phyloP scores from a whole-genome alignment of 2,113 vertebrate genomes.

The Herpailurus yagouaroundi region DNA sequence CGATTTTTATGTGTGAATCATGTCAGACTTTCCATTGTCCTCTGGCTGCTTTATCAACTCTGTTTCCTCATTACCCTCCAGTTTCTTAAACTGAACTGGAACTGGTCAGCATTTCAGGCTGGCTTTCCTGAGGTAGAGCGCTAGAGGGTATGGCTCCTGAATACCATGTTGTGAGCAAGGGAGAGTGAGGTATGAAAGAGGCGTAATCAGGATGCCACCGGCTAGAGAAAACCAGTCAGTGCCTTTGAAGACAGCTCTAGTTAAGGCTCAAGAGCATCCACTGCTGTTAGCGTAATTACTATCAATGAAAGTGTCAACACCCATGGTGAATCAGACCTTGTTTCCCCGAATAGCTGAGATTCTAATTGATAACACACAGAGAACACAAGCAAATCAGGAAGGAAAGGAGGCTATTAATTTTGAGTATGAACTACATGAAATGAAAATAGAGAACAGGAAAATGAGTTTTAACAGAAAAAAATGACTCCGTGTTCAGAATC shows the following conservation, averaged over 20 bases:
- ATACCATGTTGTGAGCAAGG: neutral
- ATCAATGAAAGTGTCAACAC: neutral
- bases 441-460: neutral
- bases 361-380: constrained; percentile 43
- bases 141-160: neutral
- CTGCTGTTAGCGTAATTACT: constrained; percentile 6
- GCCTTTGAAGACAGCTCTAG: constrained; percentile 16
- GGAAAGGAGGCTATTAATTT: neutral
- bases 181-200: neutral
- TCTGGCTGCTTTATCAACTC: neutral
- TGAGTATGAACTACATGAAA: constrained; percentile 1
- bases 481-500: neutral
- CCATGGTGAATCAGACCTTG: neutral
- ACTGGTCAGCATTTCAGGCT: neutral
- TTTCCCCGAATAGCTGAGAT: constrained; percentile 47
- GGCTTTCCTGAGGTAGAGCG: neutral
- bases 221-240: neutral
- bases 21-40: neutral
- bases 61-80: neutral
- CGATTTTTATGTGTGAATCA: neutral
- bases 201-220: neutral
- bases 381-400: constrained; percentile 19
- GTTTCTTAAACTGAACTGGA: constrained; percentile 23
- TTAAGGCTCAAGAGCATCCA: constrained; percentile 15
- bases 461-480: constrained; percentile 7